Evolutionary conservation across 2,888 invertebrate species (phyloP), one percentile per base, ranked within the genome.

Genomic region (Cataglyphis cursor): DNA sequence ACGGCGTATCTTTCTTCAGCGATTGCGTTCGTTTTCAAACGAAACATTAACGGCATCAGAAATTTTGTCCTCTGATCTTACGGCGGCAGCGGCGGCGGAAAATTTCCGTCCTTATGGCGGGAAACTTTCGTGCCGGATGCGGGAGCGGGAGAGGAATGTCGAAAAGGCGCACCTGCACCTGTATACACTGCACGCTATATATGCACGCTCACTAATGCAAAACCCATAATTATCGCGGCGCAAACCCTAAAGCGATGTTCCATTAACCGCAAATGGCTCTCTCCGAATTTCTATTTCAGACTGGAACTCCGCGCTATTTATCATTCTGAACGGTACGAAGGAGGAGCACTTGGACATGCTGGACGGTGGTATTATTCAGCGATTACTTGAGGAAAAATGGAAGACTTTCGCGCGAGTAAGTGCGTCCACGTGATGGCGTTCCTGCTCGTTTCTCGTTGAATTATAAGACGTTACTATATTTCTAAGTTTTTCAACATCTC

Each of bases 281-380:
- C 82, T 61, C 86, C 87, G 84, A 83, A 91, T 91, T 90, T 90
- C 90, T 90, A 87, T 89, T 87, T 95, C 93, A 99, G 99, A 99
- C 95, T 99, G 99, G 98, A 99, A 99, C 95, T 99, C 99, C 0
- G 99, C 99, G 0, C 95, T 99, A 78, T 99, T 99, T 95, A 99
- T 99, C 88, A 99, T 99, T 92, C 96, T 99, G 85, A 99, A 99
- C 94, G 99, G 99, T 80, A 99, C 98, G 12, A 99, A 99, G 93
- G 98, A 99, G 93, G 99, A 99, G 92, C 99, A 99, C 96, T 96
- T 99, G 94, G 99, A 99, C 94, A 99, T 99, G 99, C 96, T 99
- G 92, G 99, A 99, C 93, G 99, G 99, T 68, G 99, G 99, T 44
- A 99, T 99, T 81, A 99, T 99, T 93, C 99, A 99, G 94, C 97